Base-by-base conservation (phyloP, 2,888 invertebrate genomes). In the Mesochorus sp. region DNA sequence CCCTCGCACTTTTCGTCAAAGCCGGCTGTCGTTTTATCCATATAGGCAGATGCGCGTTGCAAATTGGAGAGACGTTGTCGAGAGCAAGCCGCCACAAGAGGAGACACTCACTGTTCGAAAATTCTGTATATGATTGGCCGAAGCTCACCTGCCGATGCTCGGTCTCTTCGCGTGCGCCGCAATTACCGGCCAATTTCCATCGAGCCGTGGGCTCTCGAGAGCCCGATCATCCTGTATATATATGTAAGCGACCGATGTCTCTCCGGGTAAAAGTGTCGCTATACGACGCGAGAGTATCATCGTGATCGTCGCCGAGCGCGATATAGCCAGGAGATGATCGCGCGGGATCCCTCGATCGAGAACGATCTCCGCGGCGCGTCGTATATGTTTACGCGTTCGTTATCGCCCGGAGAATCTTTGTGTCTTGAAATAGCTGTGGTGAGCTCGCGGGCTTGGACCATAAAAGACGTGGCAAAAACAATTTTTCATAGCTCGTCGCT, bases 21-120 rank as follows among this genome's bases (percentile, higher is more conserved):
- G 85, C 85, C 88, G 86, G 87, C 88, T 86, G 89, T 87, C 87
- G 86, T 85, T 83, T 80, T n/a, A n/a, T n/a, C n/a, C n/a, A 39
- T 66, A 61, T 66, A 79, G 85, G 89, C 89, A 90, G 89, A 90
- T 90, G 89, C 86, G 79, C 83, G 44, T 83, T 83, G 83, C 85
- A 89, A 89, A 89, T 89, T 89, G 89, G 87, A 84, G 75, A 66
- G 78, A 66, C 78, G 59, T 59, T 53, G 47, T 57, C 42, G 68
- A 68, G 61, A 73, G 70, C 3, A 47, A 47, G 49, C 34, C 51
- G 70, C n/a, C n/a, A 74, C 70, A 51, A 59, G 39, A 39, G 12
- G 53, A 59, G 68, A 66, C 39, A 68, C 61, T 42, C 34, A 47
- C 37, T 49, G 34, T 14, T 42, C 19, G 26, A 21, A 44, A 64